These are phyloP conservation scores for Antennarius maculatus DNA, from an alignment of 2,797 vertebrate genomes.

Conservation along the genomic window DNA sequence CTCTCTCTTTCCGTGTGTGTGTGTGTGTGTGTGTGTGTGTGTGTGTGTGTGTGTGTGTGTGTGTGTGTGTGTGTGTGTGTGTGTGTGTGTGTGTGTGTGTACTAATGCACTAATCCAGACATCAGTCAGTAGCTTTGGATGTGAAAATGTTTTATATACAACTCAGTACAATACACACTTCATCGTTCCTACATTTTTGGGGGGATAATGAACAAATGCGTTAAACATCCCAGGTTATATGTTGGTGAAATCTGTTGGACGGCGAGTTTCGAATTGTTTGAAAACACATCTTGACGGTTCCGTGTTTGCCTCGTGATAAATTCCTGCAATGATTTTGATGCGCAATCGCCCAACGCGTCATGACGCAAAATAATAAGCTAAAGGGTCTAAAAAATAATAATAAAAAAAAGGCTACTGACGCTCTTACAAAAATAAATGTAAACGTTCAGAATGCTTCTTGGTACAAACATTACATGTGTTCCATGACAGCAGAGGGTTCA, in stretches of 20 bases:
- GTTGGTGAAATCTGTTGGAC: conserved; percentile 16
- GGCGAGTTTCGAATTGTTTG: conserved; percentile 2
- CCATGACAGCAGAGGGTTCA: conserved; percentile 38
- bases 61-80: no score
- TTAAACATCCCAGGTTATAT: conserved; percentile 5
- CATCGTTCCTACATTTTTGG: conserved; percentile 19
- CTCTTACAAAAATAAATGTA: conserved; percentile 33
- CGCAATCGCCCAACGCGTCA: conserved; percentile 12
- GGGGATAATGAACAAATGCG: conserved; percentile 1
- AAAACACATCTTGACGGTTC: conserved; percentile 6
- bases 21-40: no score
- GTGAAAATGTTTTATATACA: conserved; percentile 63
- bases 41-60: no score
- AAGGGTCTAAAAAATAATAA: conserved; percentile 7
- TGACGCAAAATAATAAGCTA: conserved; percentile 11
- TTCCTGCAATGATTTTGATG: conserved; percentile 22
- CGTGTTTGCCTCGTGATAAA: conserved; percentile 7
- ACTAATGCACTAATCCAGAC: conserved; percentile 22
- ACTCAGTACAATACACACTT: conserved; percentile 50
- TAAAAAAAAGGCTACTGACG: conserved; percentile 31
- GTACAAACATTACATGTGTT: conserved; percentile 35
- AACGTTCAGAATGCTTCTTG: conserved; percentile 50
- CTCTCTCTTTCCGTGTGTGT: no score
- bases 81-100: no score
- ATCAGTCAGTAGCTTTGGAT: conserved; percentile 28